phyloP scores from a whole-genome alignment of 1,140 invertebrate genomes.

The Achatina immaculata region DNA sequence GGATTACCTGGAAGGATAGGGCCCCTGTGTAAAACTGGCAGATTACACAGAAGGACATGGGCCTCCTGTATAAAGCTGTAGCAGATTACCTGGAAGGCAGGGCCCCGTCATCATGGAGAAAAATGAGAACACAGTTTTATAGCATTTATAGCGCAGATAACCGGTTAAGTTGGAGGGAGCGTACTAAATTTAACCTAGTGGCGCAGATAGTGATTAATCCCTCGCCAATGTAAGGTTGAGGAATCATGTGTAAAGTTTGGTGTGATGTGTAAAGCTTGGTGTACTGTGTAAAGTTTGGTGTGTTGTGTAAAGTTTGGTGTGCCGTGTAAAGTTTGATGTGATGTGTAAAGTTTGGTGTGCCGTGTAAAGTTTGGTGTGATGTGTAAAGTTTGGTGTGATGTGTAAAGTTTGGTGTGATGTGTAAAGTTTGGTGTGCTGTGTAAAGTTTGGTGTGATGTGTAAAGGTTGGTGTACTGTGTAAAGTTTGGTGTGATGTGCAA shows the following conservation, averaged over 20 bases:
- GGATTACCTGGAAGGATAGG: no score
- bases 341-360: not conserved
- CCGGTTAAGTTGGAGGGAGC: no score
- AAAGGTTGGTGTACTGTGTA: not conserved
- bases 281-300: not conserved
- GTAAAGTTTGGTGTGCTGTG: slow-evolving; percentile 4
- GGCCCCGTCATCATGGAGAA: no score
- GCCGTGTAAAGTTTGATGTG: not conserved
- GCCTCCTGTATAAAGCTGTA: no score
- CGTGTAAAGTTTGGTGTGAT: not conserved
- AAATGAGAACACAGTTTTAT: no score
- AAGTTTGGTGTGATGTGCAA: not conserved
- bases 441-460: not conserved
- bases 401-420: not conserved
- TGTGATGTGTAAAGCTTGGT: not conserved
- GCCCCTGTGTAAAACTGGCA: no score
- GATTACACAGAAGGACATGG: no score
- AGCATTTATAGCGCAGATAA: no score
- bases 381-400: not conserved
- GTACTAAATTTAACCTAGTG: no score
- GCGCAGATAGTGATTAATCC: no score
- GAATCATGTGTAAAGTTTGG: slow-evolving; percentile 12
- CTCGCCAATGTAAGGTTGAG: no score
- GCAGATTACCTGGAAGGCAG: no score
- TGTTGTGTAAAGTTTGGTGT: not conserved